These are phyloP conservation scores for Steinernema scapterisci DNA, from an alignment of 2,888 invertebrate genomes.

Conservation along the genomic window DNA sequence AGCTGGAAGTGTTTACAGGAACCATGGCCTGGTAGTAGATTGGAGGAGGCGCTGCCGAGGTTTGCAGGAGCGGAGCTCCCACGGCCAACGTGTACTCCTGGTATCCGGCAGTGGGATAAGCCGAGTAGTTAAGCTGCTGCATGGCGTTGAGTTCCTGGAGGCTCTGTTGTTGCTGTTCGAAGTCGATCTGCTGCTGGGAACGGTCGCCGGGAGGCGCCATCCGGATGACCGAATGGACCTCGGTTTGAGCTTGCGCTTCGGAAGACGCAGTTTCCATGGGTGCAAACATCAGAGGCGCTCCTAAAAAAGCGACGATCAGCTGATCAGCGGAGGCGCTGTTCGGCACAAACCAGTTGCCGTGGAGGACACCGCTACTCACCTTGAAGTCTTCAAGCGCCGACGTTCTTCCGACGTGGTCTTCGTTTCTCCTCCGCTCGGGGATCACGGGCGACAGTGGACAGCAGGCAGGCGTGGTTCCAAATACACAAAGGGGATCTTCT, in stretches of 20 bases:
- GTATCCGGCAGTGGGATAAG: constrained; percentile 19
- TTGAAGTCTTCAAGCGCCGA: not conserved
- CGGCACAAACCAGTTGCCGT: constrained; percentile 6
- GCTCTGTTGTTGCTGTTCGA: constrained; percentile 14
- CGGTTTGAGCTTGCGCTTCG: not conserved
- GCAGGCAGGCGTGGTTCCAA: constrained; percentile 10
- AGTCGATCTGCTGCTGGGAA: constrained; percentile 30
- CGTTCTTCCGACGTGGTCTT: not conserved
- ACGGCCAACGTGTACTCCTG: constrained; percentile 26
- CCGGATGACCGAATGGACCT: constrained; percentile 9
- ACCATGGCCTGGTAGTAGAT: constrained; percentile 23
- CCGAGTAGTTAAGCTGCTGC: constrained; percentile 28
- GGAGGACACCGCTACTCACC: constrained; percentile 23
- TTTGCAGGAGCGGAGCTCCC: not conserved
- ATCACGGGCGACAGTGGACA: not conserved
- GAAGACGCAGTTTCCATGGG: constrained; percentile 15
- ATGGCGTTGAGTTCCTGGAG: constrained; percentile 27
- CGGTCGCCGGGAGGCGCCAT: constrained; percentile 30
- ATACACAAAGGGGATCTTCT: constrained; percentile 27
- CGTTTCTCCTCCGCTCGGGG: not conserved
- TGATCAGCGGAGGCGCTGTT: not conserved
- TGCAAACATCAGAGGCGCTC: not conserved
- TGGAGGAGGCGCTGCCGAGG: not conserved
- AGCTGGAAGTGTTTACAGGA: constrained; percentile 17
- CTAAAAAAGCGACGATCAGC: not conserved